Evolutionary conservation across 2,888 invertebrate species (phyloP), one percentile per base, ranked within the genome.

Genomic region (Cremastobaeus sp.): DNA sequence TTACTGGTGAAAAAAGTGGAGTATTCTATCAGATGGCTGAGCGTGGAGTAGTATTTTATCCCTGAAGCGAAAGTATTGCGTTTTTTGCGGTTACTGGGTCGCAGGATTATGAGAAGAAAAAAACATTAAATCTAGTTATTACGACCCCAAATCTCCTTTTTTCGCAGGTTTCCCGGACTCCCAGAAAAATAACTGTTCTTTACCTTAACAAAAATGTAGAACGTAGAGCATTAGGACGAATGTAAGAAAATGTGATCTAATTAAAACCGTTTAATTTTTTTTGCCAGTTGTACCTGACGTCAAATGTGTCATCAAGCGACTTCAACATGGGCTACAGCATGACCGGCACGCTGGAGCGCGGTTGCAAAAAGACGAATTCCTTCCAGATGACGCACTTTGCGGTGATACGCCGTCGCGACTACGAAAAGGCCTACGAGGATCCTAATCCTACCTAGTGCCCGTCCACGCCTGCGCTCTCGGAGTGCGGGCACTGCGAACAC

Each of bases 311-410:
- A 43, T 92, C 93, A 83, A 93, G 94, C 50, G 95, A 96, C 89
- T 95, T 95, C 90, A 95, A 95, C 89, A 94, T 95, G 92, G 95
- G 95, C 48, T 96, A 95, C 90, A 94, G 94, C 84, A 94, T 96
- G 91, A 95, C 95, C 0, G 95, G 95, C 8, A 94, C 94, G 8
- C 89, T 95, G 83, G 95, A 95, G 86, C 90, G 95, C 12, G 95
- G 95, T 79, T 91, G 91, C 85, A 92, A 93, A 78, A 91, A 92
- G 84, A 92, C 92, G 79, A 94, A 94, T 88, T 90, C 91, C 84
- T 93, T 94, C 88, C 94, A 95, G 88, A 92, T 95, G 89, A 95
- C 95, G 66, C 95, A 96, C 88, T 95, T 94, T 86, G 95, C 95
- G 48, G 95, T 95, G 82, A 92, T 96, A 81, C 92, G 94, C 80